Evolutionary conservation across 2,888 invertebrate genomes (phyloP), one percentile per base, ranked within the genome.

Genomic region (Pediacus dermestoides): DNA sequence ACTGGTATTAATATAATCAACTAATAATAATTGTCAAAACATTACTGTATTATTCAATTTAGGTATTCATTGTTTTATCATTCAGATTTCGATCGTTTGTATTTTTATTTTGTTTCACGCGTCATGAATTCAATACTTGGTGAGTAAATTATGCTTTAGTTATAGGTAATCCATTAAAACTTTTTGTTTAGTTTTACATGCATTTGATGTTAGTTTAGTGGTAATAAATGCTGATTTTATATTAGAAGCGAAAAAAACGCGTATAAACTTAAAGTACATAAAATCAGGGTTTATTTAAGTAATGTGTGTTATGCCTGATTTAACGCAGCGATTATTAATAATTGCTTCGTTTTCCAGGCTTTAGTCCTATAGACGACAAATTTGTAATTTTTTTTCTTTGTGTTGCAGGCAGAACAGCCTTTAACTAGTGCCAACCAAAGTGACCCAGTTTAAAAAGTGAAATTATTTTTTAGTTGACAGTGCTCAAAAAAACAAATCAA

Each of bases 331-430:
- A n/a, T n/a, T n/a, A 4, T 18, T 18, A 18, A 4, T 6, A 18
- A 18, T 18, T 18, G 18, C 18, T 18, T 18, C 8, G 18, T 6
- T 18, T 18, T 18, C 18, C 4, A 18, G 8, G 3, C 10, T n/a
- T n/a, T 36, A 21, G 22, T 16, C 31, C 26, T 14, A 36, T 39
- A 15, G 14, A 26, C 21, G 16, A 34, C 26, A 30, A 16, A 36
- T 27, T 37, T 33, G 36, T 36, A 57, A 60, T 46, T 48, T 58
- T 38, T 51, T 53, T 57, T 62, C 64, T 69, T 69, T 65, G 54
- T 60, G 66, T 81, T 78, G 8, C 78, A 88, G 88, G 85, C 84
- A 63, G 82, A 84, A 74, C 83, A 86, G 74, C 88, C 88, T 53
- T 78, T 88, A 67, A 88, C 82, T 60, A 81, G 80, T 69, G 80